Evolutionary conservation across 2,797 vertebrate genomes (phyloP).

Genomic region (Anguilla marmorata): DNA sequence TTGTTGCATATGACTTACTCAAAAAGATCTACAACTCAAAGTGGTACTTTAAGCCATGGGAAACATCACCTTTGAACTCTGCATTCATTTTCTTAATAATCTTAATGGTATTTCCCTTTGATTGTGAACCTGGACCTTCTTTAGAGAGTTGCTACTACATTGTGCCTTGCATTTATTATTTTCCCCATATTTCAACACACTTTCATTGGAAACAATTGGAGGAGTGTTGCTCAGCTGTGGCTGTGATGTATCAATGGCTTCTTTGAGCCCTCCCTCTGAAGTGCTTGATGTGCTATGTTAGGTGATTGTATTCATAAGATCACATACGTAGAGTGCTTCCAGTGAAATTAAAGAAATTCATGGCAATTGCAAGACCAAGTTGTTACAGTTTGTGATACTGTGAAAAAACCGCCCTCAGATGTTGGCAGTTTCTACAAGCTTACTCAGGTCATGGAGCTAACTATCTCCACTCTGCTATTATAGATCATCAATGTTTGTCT

Average conservation of each 20-base stretch:
- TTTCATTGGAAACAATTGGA: not conserved
- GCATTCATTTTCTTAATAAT: too few species aligned
- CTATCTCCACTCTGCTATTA: conserved; percentile 27
- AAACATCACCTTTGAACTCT: too few species aligned
- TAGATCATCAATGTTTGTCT: conserved; percentile 22
- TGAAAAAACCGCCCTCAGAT: conserved; percentile 38
- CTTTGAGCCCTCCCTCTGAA: not conserved
- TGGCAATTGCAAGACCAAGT: conserved; percentile 41
- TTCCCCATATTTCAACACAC: not conserved
- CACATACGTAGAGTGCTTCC: conserved; percentile 30
- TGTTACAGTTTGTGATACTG: conserved; percentile 42
- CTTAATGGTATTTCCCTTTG: too few species aligned
- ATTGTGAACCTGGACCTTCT: too few species aligned
- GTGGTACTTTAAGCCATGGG: too few species aligned
- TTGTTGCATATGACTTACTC: too few species aligned
- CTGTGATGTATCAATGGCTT: too few species aligned
- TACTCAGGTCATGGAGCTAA: conserved; percentile 29
- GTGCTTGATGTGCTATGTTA: too few species aligned
- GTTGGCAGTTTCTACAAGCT: conserved; percentile 14
- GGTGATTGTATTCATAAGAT: conserved; percentile 33
- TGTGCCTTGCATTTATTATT: not conserved
- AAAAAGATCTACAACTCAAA: too few species aligned
- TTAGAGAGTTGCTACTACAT: not conserved
- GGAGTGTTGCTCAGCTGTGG: not conserved
- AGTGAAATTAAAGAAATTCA: conserved; percentile 37